Evolutionary conservation across 2,888 invertebrate species (phyloP).

Genomic region (Troilus luridus): DNA sequence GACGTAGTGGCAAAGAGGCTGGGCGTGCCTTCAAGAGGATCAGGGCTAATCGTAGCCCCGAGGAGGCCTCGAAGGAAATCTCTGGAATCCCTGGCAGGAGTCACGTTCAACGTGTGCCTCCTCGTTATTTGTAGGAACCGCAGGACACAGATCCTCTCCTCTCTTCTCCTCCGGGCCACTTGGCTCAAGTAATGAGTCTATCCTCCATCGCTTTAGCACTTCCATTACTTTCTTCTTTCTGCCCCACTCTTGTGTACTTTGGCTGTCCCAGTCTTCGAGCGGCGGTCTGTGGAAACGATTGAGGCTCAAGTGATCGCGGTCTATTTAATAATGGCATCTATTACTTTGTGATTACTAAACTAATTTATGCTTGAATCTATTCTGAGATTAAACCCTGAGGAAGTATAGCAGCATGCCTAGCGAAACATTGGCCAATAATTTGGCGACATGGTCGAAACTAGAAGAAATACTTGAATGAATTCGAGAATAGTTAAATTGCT

Average conservation of each 20-base stretch:
- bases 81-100: background rate
- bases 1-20: background rate
- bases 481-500: no score
- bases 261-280: no score
- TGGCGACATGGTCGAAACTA: no score
- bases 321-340: no score
- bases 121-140: background rate
- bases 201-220: background rate
- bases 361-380: no score
- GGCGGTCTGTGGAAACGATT: no score
- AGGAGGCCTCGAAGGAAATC: background rate
- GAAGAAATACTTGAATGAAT: no score
- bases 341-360: no score
- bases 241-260: background rate
- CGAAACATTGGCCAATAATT: no score
- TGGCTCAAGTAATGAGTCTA: background rate
- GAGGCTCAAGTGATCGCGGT: no score
- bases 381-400: no score
- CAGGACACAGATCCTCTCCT: background rate
- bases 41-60: background rate
- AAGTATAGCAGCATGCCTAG: no score
- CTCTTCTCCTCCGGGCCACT: background rate
- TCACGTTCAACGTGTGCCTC: conserved; percentile 13
- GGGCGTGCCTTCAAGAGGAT: background rate
- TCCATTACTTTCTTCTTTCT: background rate